phyloP scores from a whole-genome alignment of 2,113 vertebrate genomes.

The Thunnus thynnus region DNA sequence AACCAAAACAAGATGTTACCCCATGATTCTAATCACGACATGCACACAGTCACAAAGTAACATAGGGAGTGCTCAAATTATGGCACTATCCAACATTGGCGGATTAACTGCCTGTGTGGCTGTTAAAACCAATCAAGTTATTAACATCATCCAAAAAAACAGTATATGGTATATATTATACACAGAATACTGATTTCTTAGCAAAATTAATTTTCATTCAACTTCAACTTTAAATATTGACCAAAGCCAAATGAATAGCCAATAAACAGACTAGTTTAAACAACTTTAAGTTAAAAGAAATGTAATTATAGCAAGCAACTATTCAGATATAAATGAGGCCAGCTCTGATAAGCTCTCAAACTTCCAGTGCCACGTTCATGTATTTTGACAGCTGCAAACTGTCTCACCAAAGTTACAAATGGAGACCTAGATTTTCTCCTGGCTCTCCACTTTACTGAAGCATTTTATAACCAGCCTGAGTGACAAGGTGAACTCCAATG shows the following conservation, averaged over 20 bases:
- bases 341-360: background rate
- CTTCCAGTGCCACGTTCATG: background rate
- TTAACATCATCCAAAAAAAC: too few species aligned
- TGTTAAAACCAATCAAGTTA: too few species aligned
- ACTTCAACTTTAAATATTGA: background rate
- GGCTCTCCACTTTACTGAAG: conserved; percentile 7
- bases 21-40: background rate
- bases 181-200: background rate
- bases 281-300: background rate
- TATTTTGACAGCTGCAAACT: conserved; percentile 22
- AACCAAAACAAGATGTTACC: background rate
- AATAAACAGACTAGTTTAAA: background rate
- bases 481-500: conserved; percentile 42
- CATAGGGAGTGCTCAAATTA: background rate
- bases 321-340: background rate
- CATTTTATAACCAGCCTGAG: conserved; percentile 33
- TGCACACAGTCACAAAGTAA: background rate
- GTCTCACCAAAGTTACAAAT: conserved; percentile 9
- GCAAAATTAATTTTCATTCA: background rate
- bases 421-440: conserved; percentile 2
- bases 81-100: background rate
- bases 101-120: background rate
- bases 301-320: background rate
- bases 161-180: too few species aligned
- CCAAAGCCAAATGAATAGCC: background rate